These are phyloP conservation scores for Lagria hirta DNA, from an alignment of 2,888 invertebrate genomes.

Conservation along the genomic window DNA sequence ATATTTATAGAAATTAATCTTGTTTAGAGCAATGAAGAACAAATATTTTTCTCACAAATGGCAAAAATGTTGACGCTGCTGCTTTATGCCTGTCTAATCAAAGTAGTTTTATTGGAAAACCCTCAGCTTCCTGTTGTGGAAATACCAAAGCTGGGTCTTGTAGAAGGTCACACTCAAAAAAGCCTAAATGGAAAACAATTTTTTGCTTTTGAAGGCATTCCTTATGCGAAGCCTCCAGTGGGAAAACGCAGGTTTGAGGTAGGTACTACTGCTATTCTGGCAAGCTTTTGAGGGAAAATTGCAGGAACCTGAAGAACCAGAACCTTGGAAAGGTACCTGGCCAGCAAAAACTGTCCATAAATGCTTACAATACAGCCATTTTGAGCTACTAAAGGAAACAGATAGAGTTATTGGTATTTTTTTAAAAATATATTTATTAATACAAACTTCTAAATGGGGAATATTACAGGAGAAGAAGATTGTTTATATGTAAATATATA, in stretches of 20 bases:
- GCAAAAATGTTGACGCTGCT: no score
- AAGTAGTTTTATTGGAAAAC: no score
- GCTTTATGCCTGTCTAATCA: no score
- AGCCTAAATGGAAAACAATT: conserved; percentile 47
- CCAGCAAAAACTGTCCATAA: conserved; percentile 60
- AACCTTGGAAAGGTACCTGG: conserved; percentile 64
- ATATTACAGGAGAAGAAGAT: conserved; percentile 64
- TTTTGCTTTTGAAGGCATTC: conserved; percentile 66
- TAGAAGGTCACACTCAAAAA: conserved; percentile 3
- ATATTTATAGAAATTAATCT: no score
- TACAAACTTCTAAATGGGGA: no score
- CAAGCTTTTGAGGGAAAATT: conserved; percentile 62
- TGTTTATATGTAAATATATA: conserved; percentile 65
- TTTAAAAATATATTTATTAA: no score
- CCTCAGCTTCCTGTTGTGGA: no score
- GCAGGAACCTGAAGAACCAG: conserved; percentile 60
- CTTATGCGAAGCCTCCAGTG: conserved; percentile 66
- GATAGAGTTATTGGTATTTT: conserved; percentile 32
- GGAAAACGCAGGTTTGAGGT: conserved; percentile 62
- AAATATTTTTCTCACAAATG: no score
- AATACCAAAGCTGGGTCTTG: conserved; percentile 2
- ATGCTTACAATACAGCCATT: conserved; percentile 40
- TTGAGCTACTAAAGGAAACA: not conserved
- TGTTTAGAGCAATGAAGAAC: no score
- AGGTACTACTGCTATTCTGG: no score